Conservation (phyloP, 1,140 invertebrate species). For the Scaptomyza graminum region DNA sequence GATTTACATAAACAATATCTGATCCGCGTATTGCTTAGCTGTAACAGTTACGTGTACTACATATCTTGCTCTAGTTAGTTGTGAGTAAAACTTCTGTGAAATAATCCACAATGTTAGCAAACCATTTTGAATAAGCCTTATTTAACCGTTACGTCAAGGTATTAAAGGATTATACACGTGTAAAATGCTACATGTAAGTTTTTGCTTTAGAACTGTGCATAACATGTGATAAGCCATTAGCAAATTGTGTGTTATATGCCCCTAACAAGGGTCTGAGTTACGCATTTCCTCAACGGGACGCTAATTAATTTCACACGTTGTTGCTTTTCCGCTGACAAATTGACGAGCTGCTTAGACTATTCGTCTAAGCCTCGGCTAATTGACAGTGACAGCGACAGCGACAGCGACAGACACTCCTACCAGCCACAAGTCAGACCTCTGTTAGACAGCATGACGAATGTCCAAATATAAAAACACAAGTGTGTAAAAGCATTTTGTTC, state of each 20-base stretch:
- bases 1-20: too few relatives aligned
- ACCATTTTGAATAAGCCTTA: too few relatives aligned
- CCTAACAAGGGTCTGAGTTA: constrained; percentile 15
- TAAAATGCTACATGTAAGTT: too few relatives aligned
- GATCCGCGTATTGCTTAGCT: too few relatives aligned
- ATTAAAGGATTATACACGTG: neutral
- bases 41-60: too few relatives aligned
- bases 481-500: constrained; percentile 25
- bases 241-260: constrained; percentile 10
- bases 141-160: neutral
- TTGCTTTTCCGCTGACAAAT: constrained; percentile 31
- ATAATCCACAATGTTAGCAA: too few relatives aligned
- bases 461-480: constrained; percentile 20
- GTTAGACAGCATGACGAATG: constrained; percentile 42
- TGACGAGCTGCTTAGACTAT: constrained; percentile 14
- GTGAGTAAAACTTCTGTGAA: too few relatives aligned
- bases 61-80: too few relatives aligned
- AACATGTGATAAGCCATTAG: constrained; percentile 18
- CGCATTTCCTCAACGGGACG: constrained; percentile 29
- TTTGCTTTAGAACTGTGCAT: neutral
- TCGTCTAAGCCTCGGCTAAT: constrained; percentile 48
- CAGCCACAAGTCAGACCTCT: constrained; percentile 27
- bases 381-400: constrained; percentile 39
- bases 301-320: constrained; percentile 43
- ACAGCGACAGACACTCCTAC: constrained; percentile 26